Evolutionary conservation across 2,113 vertebrate genomes (phyloP).

Genomic region (Phylloscopus trochilus): DNA sequence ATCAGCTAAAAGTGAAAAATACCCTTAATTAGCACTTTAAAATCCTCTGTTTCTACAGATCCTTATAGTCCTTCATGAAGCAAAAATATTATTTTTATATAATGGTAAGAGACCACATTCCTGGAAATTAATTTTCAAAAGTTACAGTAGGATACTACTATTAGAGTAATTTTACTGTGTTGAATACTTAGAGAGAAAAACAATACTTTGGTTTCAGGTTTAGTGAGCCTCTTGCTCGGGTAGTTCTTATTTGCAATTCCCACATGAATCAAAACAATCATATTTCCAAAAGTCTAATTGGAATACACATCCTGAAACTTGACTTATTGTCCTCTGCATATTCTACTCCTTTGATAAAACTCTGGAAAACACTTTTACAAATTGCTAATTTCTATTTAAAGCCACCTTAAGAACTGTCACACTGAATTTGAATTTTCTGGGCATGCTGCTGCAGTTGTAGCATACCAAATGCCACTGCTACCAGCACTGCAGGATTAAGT

Average conservation of each 20-base stretch:
- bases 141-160: not conserved
- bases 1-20: not conserved
- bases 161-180: not conserved
- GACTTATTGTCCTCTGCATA: not conserved
- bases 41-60: not conserved
- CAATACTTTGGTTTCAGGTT: not conserved
- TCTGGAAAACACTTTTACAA: not conserved
- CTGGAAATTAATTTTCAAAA: not conserved
- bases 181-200: not conserved
- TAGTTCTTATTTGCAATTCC: not conserved
- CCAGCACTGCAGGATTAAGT: not conserved
- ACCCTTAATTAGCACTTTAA: not conserved
- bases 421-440: not conserved
- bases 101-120: not conserved
- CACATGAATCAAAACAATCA: not conserved
- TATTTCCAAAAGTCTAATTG: not conserved
- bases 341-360: not conserved
- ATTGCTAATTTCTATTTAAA: constrained; percentile 11
- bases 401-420: not conserved
- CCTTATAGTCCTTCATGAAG: not conserved
- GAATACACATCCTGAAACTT: not conserved
- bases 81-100: not conserved
- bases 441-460: not conserved
- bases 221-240: fast-evolving
- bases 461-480: not conserved